Evolutionary conservation across 2,797 vertebrate species (phyloP).

Genomic region (Psittacula derbiana): DNA sequence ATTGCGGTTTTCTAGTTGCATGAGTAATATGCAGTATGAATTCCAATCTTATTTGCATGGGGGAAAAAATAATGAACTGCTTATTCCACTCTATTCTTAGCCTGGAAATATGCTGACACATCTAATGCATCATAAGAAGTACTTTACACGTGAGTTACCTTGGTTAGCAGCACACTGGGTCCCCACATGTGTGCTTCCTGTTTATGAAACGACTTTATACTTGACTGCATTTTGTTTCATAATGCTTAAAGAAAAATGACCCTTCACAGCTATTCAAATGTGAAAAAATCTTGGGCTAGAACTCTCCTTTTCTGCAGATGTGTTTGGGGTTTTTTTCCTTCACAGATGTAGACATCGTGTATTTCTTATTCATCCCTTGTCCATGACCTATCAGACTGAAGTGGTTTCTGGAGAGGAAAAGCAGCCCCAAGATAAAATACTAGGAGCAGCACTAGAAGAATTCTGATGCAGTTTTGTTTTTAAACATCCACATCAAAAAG

Average conservation of each 20-base stretch:
- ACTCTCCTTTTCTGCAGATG: neutral
- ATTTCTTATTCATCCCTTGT: neutral
- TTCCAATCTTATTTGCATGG: conserved; percentile 22
- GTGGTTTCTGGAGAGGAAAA: neutral
- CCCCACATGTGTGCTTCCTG: neutral
- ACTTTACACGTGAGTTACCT: conserved; percentile 35
- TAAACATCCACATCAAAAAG: neutral
- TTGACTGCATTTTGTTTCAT: neutral
- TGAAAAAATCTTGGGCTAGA: neutral
- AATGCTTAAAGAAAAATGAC: neutral
- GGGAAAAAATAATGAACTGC: neutral
- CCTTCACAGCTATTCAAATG: neutral
- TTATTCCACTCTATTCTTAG: conserved; percentile 30
- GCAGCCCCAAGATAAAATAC: neutral
- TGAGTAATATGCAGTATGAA: conserved; percentile 6
- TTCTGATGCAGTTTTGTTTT: neutral
- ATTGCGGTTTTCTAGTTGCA: conserved; percentile 39
- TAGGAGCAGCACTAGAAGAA: neutral
- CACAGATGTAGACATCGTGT: fast-evolving
- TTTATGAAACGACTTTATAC: neutral
- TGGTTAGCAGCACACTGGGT: conserved; percentile 7
- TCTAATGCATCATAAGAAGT: neutral
- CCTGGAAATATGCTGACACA: conserved; percentile 47
- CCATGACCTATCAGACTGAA: neutral
- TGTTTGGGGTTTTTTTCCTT: neutral